Conservation (phyloP, 2,797 vertebrate species). For the Gymnopithys bicolor region DNA sequence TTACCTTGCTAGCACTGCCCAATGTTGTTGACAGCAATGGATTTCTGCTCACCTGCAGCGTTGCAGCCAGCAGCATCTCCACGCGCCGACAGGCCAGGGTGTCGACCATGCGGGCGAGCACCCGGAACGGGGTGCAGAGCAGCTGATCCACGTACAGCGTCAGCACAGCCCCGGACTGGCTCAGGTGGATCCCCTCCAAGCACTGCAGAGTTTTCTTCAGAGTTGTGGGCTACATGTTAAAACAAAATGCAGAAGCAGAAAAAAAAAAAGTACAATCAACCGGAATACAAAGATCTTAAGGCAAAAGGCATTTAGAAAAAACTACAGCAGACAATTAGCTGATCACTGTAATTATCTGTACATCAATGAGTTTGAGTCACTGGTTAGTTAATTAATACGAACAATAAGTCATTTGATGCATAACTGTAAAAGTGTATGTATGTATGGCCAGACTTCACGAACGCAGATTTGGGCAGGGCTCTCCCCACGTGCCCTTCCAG, state of each 20-base stretch:
- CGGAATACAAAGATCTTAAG: not conserved
- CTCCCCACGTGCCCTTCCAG: too few species aligned
- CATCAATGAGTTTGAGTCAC: not conserved
- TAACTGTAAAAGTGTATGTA: not conserved
- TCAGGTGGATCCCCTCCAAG: conserved; percentile 96
- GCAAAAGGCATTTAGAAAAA: not conserved
- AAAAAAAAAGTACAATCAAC: not conserved
- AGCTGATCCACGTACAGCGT: conserved; percentile 94
- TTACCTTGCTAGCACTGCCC: not conserved
- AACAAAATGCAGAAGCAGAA: not conserved
- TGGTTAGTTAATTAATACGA: not conserved
- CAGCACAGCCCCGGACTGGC: conserved; percentile 94
- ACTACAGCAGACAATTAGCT: not conserved
- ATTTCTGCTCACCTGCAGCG: conserved; percentile 83
- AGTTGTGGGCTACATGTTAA: conserved; percentile 84
- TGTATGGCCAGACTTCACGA: too few species aligned
- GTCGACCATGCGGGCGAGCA: conserved; percentile 95
- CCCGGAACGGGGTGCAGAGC: conserved; percentile 91
- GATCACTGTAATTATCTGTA: not conserved
- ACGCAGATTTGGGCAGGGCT: too few species aligned
- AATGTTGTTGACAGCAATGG: not conserved
- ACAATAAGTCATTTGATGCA: not conserved
- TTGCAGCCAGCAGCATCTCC: conserved; percentile 97
- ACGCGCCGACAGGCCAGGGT: conserved; percentile 95
- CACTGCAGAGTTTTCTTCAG: conserved; percentile 96